These are phyloP conservation scores for Synchiropus splendidus DNA, from an alignment of 2,113 vertebrate genomes.

Conservation along the genomic window DNA sequence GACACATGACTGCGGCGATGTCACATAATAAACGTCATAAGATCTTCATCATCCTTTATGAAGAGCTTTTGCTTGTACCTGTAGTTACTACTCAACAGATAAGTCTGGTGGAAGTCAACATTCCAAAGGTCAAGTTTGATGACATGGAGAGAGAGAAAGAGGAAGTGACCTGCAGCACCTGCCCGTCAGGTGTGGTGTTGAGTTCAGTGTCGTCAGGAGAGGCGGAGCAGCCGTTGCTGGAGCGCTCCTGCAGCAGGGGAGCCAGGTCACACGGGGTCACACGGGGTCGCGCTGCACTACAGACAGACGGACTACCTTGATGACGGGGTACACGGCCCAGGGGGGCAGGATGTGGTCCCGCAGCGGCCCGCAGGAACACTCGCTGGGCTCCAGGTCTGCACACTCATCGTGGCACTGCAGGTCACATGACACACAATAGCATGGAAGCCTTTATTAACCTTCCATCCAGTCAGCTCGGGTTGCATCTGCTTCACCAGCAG, in stretches of 20 bases:
- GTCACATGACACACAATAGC: too few relatives aligned
- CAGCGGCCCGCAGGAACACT: conserved; percentile 76
- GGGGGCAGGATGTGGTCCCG: conserved; percentile 86
- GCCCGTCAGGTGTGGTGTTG: conserved; percentile 73
- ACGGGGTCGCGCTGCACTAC: not conserved
- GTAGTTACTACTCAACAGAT: too few relatives aligned
- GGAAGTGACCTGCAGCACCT: conserved; percentile 73
- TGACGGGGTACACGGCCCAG: conserved; percentile 80
- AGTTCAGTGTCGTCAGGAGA: conserved; percentile 61
- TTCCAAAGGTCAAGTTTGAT: not conserved
- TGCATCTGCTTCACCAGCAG: too few relatives aligned
- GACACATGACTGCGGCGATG: too few relatives aligned
- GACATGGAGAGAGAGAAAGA: too few relatives aligned
- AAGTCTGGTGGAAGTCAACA: too few relatives aligned
- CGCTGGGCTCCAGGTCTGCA: conserved; percentile 55
- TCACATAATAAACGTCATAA: too few relatives aligned
- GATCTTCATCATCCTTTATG: too few relatives aligned
- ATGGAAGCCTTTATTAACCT: too few relatives aligned
- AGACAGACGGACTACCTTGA: conserved; percentile 71
- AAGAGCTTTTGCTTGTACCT: too few relatives aligned
- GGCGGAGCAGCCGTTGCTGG: conserved; percentile 52
- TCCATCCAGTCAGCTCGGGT: too few relatives aligned
- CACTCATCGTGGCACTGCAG: conserved; percentile 82
- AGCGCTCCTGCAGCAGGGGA: conserved; percentile 61
- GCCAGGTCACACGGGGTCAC: not conserved